Conservation (phyloP, 2,797 vertebrate species). For the Acridotheres tristis region DNA sequence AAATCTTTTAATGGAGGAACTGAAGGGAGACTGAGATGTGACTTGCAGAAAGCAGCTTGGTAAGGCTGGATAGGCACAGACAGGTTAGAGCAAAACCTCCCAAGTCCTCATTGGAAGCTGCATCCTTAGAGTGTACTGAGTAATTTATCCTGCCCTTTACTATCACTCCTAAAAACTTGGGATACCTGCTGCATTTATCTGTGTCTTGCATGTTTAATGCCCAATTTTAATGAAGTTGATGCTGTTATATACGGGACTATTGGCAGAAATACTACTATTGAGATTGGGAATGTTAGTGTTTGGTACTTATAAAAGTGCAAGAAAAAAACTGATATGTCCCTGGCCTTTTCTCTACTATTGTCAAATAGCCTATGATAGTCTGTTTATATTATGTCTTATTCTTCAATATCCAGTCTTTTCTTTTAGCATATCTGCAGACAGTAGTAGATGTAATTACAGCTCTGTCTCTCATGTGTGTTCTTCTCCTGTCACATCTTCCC, state of each 20-base stretch:
- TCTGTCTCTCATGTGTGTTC: not conserved
- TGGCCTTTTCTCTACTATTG: not conserved
- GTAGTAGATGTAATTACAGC: not conserved
- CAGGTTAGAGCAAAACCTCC: not conserved
- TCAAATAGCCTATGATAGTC: not conserved
- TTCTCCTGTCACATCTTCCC: not conserved
- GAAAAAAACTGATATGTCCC: not conserved
- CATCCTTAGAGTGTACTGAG: not conserved
- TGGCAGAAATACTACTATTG: not conserved
- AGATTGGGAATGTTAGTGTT: not conserved
- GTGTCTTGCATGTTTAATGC: not conserved
- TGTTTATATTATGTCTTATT: not conserved
- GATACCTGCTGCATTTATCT: not conserved
- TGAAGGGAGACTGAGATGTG: not conserved
- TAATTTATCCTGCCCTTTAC: not conserved
- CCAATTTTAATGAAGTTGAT: not conserved
- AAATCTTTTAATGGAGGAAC: not conserved
- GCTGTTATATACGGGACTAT: not conserved
- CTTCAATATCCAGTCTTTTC: not conserved
- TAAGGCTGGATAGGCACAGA: not conserved
- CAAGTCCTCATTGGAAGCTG: not conserved
- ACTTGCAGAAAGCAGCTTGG: not conserved
- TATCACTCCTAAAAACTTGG: not conserved
- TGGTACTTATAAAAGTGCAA: rapidly evolving
- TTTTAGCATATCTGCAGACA: not conserved